Conservation (phyloP, 2,888 invertebrate genomes). For the Heliothis peltigera region DNA sequence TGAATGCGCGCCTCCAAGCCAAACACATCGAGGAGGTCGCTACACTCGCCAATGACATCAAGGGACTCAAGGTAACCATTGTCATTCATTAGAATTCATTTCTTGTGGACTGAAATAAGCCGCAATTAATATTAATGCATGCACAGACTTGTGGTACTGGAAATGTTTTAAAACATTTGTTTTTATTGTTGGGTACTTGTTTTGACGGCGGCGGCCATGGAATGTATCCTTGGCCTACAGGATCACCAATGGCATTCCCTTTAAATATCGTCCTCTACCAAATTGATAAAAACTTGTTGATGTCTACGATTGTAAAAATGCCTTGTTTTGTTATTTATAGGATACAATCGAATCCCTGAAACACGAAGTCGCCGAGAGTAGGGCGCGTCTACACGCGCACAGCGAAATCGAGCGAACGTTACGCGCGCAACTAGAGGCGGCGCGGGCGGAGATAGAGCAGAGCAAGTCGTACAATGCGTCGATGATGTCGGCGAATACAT, state of each 20-base stretch:
- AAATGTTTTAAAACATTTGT: slow-evolving; percentile 25
- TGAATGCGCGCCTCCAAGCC: slow-evolving; percentile 86
- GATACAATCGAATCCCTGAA: slow-evolving; percentile 85
- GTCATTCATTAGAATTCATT: slow-evolving; percentile 40
- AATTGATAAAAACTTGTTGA: slow-evolving; percentile 12
- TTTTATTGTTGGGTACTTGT: slow-evolving; percentile 35
- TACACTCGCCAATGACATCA: slow-evolving; percentile 82
- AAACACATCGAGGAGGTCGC: slow-evolving; percentile 84
- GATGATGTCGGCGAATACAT: slow-evolving; percentile 52
- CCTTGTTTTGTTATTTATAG: slow-evolving; percentile 66
- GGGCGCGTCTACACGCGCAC: slow-evolving; percentile 84
- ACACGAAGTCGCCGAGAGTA: slow-evolving; percentile 85
- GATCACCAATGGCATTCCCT: slow-evolving; percentile 17
- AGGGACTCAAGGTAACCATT: slow-evolving; percentile 82
- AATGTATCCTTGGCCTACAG: slow-evolving; percentile 25
- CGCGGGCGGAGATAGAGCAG: slow-evolving; percentile 78
- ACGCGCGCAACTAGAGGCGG: slow-evolving; percentile 85
- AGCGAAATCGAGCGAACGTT: slow-evolving; percentile 85
- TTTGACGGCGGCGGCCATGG: slow-evolving; percentile 12
- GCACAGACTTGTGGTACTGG: slow-evolving; percentile 25
- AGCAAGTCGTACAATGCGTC: slow-evolving; percentile 58
- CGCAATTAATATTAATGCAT: slow-evolving; percentile 44
- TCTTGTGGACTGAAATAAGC: slow-evolving; percentile 29
- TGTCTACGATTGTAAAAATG: slow-evolving; percentile 4
- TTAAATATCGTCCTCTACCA: slow-evolving; percentile 16